Base-by-base conservation (phyloP, 2,888 invertebrate species). In the Gymnosoma rotundatum region DNA sequence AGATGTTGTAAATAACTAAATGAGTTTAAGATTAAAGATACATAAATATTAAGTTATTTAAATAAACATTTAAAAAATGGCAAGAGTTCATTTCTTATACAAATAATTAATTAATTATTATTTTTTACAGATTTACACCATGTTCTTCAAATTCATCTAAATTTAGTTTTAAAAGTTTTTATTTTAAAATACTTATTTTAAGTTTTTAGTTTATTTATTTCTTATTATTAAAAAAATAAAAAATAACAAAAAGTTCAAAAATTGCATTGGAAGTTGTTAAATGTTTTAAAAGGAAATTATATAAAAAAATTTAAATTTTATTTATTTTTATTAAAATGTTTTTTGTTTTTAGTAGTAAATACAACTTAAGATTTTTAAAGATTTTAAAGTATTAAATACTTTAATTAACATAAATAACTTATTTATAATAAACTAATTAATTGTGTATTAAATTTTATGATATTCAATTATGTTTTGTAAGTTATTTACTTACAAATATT, bases 41-140 rank as follows among this genome's bases (percentile, higher is more conserved):
- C 38, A 38, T 73, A 76, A 32, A 36, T 78, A 76, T 38, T 63
- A 54, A 56, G 20, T 58, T 72, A 79, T 42, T 50, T 12, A 9
- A 52, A 54, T 54, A 58, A 38, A 56, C 50, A 25, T 50, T 56
- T 78, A 79, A 42, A 69, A 84, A 80, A 84, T 84, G 83, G 81
- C 83, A 84, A 83, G 67, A 73, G 56, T n/a, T n/a, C n/a, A n/a
- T 52, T 60, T 76, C 45, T 48, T 70, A 52, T 9, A 7, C 36
- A 64, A 75, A 45, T 45, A 2, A 32, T 76, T 36, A 61, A 21
- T 18, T 52, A 9, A n/a, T 48, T 48, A 64, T 74, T 75, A n/a
- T 10, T 64, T 73, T 73, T 84, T 84, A 80, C 80, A 84, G 83
- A 78, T 80, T 74, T 60, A 84, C 73, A 84, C 8, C 21, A 58